phyloP scores from a whole-genome alignment of 2,797 vertebrate species.

The Hyperoplus immaculatus region DNA sequence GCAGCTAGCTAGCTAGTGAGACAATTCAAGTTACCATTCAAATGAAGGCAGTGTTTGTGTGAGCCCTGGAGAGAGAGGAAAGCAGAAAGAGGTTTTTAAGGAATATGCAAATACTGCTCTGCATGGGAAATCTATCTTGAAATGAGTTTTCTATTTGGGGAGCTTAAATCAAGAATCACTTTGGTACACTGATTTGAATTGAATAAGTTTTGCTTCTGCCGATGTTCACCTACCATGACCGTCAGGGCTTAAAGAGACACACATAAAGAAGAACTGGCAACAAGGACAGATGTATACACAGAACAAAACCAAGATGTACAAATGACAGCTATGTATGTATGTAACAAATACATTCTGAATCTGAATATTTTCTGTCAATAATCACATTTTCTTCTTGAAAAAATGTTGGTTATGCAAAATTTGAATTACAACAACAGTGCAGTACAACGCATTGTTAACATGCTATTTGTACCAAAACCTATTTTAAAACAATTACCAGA shows the following conservation, averaged over 20 bases:
- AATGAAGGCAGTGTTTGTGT: slow-evolving; percentile 87
- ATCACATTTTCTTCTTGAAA: not conserved
- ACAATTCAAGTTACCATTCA: slow-evolving; percentile 80
- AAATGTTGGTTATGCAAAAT: not conserved
- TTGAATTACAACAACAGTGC: not conserved
- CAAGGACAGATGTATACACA: too few species aligned
- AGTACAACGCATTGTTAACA: not conserved
- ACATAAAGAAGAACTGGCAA: not conserved
- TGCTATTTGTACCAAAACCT: not conserved
- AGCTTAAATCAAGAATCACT: slow-evolving; percentile 90
- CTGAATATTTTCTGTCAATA: not conserved
- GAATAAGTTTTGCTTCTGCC: slow-evolving; percentile 51
- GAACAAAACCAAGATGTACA: not conserved
- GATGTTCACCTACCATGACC: slow-evolving; percentile 44
- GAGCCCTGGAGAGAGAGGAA: slow-evolving; percentile 81
- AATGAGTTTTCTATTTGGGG: slow-evolving; percentile 92
- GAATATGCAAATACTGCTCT: slow-evolving; percentile 86
- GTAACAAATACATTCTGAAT: too few species aligned
- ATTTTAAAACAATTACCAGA: not conserved
- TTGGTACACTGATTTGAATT: slow-evolving; percentile 68
- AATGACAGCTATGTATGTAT: not conserved
- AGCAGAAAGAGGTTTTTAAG: slow-evolving; percentile 63
- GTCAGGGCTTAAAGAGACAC: slow-evolving; percentile 1
- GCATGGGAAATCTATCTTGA: slow-evolving; percentile 89
- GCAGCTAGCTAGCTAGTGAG: slow-evolving; percentile 69